Percentiles rank a stretch among this genome's conserved stretches.
phyloP scores from a whole-genome alignment of 2,797 vertebrate genomes.

The Adrianichthys oophorus region DNA sequence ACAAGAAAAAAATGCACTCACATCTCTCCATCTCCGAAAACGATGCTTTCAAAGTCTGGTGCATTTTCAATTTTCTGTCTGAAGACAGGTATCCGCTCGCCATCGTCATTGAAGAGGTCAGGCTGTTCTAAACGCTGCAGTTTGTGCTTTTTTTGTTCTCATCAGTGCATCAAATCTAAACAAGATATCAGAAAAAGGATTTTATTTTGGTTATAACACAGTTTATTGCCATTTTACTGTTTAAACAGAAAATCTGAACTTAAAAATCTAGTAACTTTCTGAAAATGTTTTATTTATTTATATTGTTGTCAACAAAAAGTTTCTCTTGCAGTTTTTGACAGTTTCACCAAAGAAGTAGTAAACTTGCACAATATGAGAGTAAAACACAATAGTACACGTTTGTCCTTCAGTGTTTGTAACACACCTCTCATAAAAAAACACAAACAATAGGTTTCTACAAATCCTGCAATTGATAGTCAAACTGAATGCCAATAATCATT shows the following conservation, averaged over 20 bases:
- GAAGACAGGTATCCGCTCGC: constrained; percentile 92
- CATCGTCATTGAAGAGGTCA: constrained; percentile 93
- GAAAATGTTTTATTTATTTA: no score
- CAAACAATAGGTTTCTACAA: neutral
- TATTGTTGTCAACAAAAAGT: no score
- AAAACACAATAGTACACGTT: no score
- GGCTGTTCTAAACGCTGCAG: constrained; percentile 23
- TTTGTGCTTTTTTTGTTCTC: neutral
- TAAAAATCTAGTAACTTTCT: no score
- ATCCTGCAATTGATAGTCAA: neutral
- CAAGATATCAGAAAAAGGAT: neutral
- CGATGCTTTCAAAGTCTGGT: constrained; percentile 95
- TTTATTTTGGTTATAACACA: neutral
- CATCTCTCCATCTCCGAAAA: constrained; percentile 84
- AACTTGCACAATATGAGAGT: no score
- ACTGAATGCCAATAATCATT: neutral
- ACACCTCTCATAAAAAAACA: neutral
- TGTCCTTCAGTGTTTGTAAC: neutral
- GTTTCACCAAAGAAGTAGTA: no score
- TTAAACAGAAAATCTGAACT: no score
- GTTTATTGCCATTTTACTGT: no score
- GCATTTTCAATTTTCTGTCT: constrained; percentile 97
- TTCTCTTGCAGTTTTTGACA: no score
- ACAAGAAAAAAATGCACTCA: constrained; percentile 86
- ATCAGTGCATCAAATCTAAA: neutral